Evolutionary conservation across 2,113 vertebrate genomes (phyloP), one percentile per base, ranked within the genome.

Genomic region (Pluvianellus socialis): DNA sequence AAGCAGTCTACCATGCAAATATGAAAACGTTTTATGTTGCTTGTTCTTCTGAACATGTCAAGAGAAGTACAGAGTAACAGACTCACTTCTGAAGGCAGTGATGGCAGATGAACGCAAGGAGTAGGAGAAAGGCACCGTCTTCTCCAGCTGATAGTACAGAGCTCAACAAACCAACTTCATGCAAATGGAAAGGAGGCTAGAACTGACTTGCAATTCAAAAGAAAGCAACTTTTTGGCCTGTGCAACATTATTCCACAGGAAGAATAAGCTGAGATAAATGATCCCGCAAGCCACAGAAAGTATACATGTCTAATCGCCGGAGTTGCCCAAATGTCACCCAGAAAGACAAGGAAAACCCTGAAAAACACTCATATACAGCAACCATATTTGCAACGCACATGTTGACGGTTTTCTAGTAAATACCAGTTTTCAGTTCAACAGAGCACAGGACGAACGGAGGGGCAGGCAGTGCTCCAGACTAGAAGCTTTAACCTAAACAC

Each of bases 11-110:
- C 44, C 44, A 5, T 19, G 22, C 23, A 93, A 70, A 72, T 7
- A 71, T 4, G 13, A 75, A 91, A 81, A n/a, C 28, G 33, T 32
- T 76, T 42, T 4, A 26, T 12, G 13, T 21, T 73, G 58, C 21
- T 58, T 53, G 15, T 23, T 80, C 55, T 74, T 67, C 72, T 59
- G n/a, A 89, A 47, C 23, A 14, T 0, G 8, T 27, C 67, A 68
- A 40, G 17, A 79, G 53, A 79, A 59, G 71, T 1, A 86, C 5
- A 88, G 90, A 70, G 53, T 6, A 88, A 53, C 18, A 87, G 45
- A 97, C 97, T 98, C 92, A 97, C 97, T 98, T 95, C 23, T 81
- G 71, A 90, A 94, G 81, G 81, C 61, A 63, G 33, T 2, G 62
- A 56, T 30, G 80, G 83, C 71, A 76, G 92, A 23, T 6, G 32